A percentile compares a stretch with the other conserved stretches of the same genome.
Evolutionary conservation across 1,140 invertebrate genomes (phyloP).

Genomic region (Drosophila burlai): DNA sequence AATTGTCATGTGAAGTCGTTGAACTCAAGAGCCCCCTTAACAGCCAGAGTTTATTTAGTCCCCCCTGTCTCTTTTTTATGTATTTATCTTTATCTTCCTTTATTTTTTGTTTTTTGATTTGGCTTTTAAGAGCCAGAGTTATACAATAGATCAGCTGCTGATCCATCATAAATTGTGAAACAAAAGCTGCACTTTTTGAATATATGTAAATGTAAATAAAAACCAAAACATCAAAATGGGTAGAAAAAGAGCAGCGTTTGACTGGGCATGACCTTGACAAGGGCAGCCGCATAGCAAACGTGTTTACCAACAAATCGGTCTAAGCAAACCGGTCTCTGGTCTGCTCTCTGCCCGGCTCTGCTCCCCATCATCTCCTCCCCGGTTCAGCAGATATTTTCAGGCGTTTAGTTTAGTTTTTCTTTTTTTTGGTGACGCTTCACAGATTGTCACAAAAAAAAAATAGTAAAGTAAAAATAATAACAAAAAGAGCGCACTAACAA

Average conservation of each 20-base stretch:
- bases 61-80: slow-evolving; percentile 12
- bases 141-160: slow-evolving; percentile 53
- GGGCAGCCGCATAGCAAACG: slow-evolving; percentile 65
- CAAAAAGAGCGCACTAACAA: not conserved
- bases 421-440: slow-evolving; percentile 66
- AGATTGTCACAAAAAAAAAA: slow-evolving; percentile 34
- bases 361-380: slow-evolving; percentile 7
- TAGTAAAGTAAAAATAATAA: slow-evolving; percentile 2
- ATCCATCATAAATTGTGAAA: slow-evolving; percentile 50
- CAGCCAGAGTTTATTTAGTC: slow-evolving; percentile 31
- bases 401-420: not conserved
- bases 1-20: slow-evolving; percentile 75
- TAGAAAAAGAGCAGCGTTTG: slow-evolving; percentile 39
- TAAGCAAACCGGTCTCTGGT: slow-evolving; percentile 69
- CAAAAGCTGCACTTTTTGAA: slow-evolving; percentile 24
- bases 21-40: slow-evolving; percentile 55
- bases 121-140: slow-evolving; percentile 17
- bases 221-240: slow-evolving; percentile 6
- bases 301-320: slow-evolving; percentile 56
- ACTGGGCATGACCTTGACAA: slow-evolving; percentile 72
- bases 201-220: slow-evolving; percentile 9
- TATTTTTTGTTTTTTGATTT: slow-evolving; percentile 7
- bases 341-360: slow-evolving; percentile 21
- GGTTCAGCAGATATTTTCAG: slow-evolving; percentile 44
- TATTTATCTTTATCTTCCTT: slow-evolving; percentile 18